Base-by-base conservation (phyloP, 2,888 invertebrate species). In the Sesia bembeciformis region DNA sequence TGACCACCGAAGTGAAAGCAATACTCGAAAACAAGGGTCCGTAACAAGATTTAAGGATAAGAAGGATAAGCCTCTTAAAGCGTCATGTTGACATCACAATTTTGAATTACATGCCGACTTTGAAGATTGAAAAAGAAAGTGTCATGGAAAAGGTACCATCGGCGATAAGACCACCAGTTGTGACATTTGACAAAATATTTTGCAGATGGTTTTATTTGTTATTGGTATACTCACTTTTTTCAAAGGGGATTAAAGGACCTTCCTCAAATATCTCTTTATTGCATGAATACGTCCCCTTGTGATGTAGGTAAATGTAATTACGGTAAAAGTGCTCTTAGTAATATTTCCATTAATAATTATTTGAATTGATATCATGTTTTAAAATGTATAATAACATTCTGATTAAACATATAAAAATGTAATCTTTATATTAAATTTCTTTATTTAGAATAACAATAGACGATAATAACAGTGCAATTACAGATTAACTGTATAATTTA, bases 151-250 rank as follows among this genome's bases (percentile, higher is more conserved):
- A 76, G 76, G 62, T 61, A 59, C 60, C 58, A 58, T 53, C 57
- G n/a, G 52, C 55, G 72, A 76, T 80, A 67, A 80, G 84, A 85
- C 88, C 87, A 83, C 84, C 85, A 80, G 65, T 81, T 76, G 81
- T 78, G 84, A 77, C 77, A 74, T 56, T 87, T 83, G 79, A 72
- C 88, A 84, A 86, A 88, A 88, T 87, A 88, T 89, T 87, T 79
- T 74, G 76, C 65, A 62, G 67, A 70, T 68, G 67, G 64, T 66
- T 52, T 55, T 58, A 58, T 77, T 80, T 81, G 76, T 78, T 76
- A 75, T 68, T 65, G 66, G 62, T 68, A 66, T 74, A 67, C 75
- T 71, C 63, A 63, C 64, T 69, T 72, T 72, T 71, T 65, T 62
- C 59, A 39, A 60, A 62, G 56, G 53, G 68, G 81, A 81, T 82